Evolutionary conservation across 2,888 invertebrate species (phyloP).

Genomic region (Hymenopus coronatus): DNA sequence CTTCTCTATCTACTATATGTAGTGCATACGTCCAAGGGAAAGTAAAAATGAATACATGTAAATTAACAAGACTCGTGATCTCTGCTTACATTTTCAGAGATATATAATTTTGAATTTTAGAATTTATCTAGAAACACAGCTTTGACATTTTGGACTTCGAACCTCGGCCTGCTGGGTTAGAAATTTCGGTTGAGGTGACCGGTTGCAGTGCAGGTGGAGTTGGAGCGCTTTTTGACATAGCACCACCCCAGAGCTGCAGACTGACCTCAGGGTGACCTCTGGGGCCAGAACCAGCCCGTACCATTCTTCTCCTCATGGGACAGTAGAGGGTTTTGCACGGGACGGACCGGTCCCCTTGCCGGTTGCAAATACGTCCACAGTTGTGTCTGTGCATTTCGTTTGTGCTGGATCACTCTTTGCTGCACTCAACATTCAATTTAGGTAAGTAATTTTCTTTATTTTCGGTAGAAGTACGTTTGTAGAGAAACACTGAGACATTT

Average conservation of each 20-base stretch:
- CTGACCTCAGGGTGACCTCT: slow-evolving; percentile 9
- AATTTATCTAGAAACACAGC: not conserved
- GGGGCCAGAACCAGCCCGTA: not conserved
- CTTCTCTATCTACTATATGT: too few species aligned
- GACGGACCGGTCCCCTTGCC: not conserved
- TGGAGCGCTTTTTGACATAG: not conserved
- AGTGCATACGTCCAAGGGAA: too few species aligned
- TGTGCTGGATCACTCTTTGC: not conserved
- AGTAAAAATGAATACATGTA: too few species aligned
- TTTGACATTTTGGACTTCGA: not conserved
- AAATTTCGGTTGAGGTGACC: not conserved
- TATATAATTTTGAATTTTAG: too few species aligned
- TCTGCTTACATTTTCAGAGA: too few species aligned
- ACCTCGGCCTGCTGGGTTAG: not conserved
- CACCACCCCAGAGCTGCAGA: not conserved
- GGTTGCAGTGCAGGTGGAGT: not conserved
- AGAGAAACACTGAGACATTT: not conserved
- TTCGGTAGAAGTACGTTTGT: not conserved
- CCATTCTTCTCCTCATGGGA: not conserved
- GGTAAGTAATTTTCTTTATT: not conserved
- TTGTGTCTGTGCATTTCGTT: not conserved
- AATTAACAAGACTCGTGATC: too few species aligned
- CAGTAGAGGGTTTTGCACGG: not conserved
- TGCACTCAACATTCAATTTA: not conserved
- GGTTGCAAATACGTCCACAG: not conserved